Percentiles rank a stretch among this genome's conserved stretches.
Conservation (phyloP, 2,113 vertebrate genomes). For the Macaca nemestrina region DNA sequence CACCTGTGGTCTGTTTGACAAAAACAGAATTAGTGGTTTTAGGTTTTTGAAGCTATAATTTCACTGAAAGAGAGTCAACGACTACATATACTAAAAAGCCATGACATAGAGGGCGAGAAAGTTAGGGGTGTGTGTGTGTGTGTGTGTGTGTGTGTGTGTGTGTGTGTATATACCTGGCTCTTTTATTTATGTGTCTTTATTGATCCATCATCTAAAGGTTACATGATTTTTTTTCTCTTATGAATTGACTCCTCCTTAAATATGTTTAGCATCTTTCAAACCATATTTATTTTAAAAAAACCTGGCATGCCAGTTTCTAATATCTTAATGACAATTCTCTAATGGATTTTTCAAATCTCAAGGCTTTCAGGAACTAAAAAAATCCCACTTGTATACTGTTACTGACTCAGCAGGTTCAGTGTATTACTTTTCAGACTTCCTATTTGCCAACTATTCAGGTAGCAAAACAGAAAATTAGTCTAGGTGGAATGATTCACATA, state of each 20-base stretch:
- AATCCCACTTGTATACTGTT: not conserved
- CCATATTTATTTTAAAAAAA: not conserved
- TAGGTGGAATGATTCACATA: not conserved
- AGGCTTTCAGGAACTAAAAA: not conserved
- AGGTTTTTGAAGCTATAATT: constrained; percentile 70
- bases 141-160: not conserved
- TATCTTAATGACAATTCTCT: not conserved
- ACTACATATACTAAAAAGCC: constrained; percentile 60
- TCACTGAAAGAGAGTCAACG: constrained; percentile 70
- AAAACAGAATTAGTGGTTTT: constrained; percentile 27
- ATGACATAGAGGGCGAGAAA: constrained; percentile 49
- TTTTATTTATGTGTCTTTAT: constrained; percentile 54
- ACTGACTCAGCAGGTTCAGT: not conserved
- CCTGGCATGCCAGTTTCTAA: not conserved
- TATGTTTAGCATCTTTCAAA: constrained; percentile 4
- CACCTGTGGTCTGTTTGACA: not conserved
- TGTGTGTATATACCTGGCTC: not conserved
- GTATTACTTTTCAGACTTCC: not conserved
- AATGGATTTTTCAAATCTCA: constrained; percentile 25
- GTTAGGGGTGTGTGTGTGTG: not conserved
- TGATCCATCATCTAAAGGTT: constrained; percentile 26
- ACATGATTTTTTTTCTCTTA: not conserved
- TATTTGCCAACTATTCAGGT: not conserved
- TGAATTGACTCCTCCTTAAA: constrained; percentile 5
- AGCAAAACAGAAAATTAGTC: not conserved